Evolutionary conservation across 1,140 invertebrate species (phyloP), one percentile per base, ranked within the genome.

Genomic region (Anoplolepis gracilipes): DNA sequence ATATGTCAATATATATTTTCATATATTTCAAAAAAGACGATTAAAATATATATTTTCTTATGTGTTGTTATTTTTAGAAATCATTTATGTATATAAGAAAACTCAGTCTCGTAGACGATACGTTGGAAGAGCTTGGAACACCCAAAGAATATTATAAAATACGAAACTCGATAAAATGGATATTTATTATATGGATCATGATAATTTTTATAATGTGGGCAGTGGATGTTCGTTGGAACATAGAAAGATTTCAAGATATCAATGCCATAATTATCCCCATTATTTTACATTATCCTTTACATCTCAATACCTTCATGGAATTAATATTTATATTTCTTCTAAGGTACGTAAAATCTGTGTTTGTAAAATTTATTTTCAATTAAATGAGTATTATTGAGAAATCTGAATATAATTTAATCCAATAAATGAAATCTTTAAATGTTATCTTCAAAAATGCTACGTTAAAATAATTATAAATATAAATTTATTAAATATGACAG

Each of bases 61-160:
- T 36, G 6, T 36, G 1, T 6, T 42, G 22, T 39, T n/a, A 53
- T 46, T 4, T 3, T 42, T 13, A 84, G 81, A 49, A 73, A 49
- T 62, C 62, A 1, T 16, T 13, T 1, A 53, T 22, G 1, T 84
- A n/a, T 62, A 46, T 84, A 36, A 61, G 11, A 16, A 84, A 84
- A 10, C 13, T 84, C 3, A 13, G 2, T 46, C 19, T 49, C 11
- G 57, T 84, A 28, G 70, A 75, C 33, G 42, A 84, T 49, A 84
- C 81, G 46, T 61, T 84, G 10, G 39, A 75, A 49, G 0, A 30
- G 0, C 39, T 84, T 7, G 69, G 69, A 13, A 84, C 33, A 3
- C 25, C 53, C 2, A 73, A 61, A 8, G 69, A 84, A 36, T 75
- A 75, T 62, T 19, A 1, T 3, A 84, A 1, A 75, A 49, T 75